Evolutionary conservation across 2,888 invertebrate species (phyloP).

Genomic region (Dinocampus coccinellae): DNA sequence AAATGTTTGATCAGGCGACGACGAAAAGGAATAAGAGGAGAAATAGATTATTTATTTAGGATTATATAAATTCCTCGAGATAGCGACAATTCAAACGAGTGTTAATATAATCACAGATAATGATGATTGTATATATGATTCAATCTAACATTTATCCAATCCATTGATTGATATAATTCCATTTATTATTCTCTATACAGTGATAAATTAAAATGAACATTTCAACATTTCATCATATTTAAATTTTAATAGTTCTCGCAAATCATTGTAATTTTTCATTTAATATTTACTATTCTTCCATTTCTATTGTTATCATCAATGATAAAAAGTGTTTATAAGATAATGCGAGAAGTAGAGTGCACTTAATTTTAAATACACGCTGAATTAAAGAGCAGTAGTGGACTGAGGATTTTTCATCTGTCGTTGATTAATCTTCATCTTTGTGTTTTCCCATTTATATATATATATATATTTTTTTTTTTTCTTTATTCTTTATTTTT

Average conservation of each 20-base stretch:
- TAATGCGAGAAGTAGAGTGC: background rate
- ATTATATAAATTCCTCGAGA: slow-evolving; percentile 50
- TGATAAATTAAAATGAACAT: too few relatives aligned
- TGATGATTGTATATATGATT: slow-evolving; percentile 9
- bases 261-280: background rate
- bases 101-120: slow-evolving; percentile 36
- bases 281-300: too few relatives aligned
- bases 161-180: background rate
- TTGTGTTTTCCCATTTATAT: too few relatives aligned
- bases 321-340: background rate
- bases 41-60: slow-evolving; percentile 48
- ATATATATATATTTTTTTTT: too few relatives aligned
- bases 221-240: background rate
- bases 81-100: slow-evolving; percentile 15
- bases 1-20: slow-evolving; percentile 67
- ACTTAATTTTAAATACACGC: background rate
- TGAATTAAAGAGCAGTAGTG: background rate
- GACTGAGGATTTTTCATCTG: background rate
- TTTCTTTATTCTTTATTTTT: too few relatives aligned
- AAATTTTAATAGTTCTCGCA: background rate
- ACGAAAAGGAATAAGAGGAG: slow-evolving; percentile 28
- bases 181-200: too few relatives aligned
- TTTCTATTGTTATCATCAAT: too few relatives aligned
- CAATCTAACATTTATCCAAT: background rate
- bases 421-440: background rate